phyloP scores from a whole-genome alignment of 1,140 invertebrate species.

The Asbolus verrucosus region DNA sequence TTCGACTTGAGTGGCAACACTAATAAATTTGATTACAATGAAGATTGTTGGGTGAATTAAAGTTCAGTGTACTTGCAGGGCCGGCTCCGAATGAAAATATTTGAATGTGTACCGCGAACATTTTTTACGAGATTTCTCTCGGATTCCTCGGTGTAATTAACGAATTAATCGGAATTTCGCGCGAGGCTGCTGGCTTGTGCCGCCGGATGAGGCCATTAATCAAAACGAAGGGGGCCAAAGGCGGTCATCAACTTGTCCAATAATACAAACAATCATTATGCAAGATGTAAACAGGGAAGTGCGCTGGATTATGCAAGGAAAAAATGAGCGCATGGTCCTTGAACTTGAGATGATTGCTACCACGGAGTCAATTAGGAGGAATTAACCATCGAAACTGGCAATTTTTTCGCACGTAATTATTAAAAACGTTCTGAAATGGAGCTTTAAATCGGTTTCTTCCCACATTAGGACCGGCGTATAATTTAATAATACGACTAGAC shows the following conservation, averaged over 20 bases:
- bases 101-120: conserved; percentile 7
- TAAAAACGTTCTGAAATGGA: conserved; percentile 18
- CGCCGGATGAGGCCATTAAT: no score
- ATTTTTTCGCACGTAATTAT: conserved; percentile 9
- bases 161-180: no score
- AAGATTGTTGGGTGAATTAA: conserved; percentile 37
- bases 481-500: conserved; percentile 14
- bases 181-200: no score
- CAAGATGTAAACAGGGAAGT: background rate
- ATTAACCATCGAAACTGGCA: conserved; percentile 10
- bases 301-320: background rate
- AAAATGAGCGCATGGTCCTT: background rate
- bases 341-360: background rate
- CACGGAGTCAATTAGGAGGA: background rate
- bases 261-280: background rate
- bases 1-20: conserved; percentile 41
- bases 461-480: conserved; percentile 12
- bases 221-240: background rate
- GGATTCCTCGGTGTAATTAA: no score
- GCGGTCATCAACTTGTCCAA: conserved; percentile 1
- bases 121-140: no score
- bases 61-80: conserved; percentile 40
- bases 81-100: conserved; percentile 19
- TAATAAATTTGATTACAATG: conserved; percentile 44
- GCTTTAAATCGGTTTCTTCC: conserved; percentile 34